Evolutionary conservation across 2,888 invertebrate genomes (phyloP).

Genomic region (Polydrusus cervinus): DNA sequence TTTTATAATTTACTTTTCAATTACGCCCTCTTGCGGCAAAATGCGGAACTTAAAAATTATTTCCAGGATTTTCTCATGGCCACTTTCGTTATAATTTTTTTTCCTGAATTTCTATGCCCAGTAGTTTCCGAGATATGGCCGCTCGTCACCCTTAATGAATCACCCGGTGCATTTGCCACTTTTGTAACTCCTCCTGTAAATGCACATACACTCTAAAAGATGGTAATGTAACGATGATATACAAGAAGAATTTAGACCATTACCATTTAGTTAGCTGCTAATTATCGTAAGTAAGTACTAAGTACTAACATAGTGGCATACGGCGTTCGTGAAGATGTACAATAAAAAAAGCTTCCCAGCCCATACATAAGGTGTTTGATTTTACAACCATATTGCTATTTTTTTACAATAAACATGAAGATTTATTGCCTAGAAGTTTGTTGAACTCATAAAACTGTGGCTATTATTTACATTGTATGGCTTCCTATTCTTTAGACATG

Average conservation of each 20-base stretch:
- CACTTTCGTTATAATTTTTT: too few relatives aligned
- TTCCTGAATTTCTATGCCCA: too few relatives aligned
- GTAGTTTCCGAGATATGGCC: too few relatives aligned
- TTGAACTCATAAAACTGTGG: constrained; percentile 37
- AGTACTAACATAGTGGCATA: constrained; percentile 13
- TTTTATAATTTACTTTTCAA: too few relatives aligned
- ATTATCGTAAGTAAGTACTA: constrained; percentile 24
- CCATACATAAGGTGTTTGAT: constrained; percentile 29
- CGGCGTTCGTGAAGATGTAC: not conserved
- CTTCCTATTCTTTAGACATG: constrained; percentile 29
- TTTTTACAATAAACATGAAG: constrained; percentile 29
- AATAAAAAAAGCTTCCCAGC: constrained; percentile 26
- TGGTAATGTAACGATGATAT: constrained; percentile 15
- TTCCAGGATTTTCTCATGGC: too few relatives aligned
- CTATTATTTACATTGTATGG: constrained; percentile 42
- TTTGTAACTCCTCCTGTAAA: constrained; percentile 16
- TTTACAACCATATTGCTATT: constrained; percentile 37
- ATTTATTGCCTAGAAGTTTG: constrained; percentile 41
- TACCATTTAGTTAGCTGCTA: constrained; percentile 2
- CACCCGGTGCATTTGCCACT: too few relatives aligned
- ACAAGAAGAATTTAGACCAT: constrained; percentile 25
- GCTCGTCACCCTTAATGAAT: too few relatives aligned
- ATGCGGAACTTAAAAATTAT: too few relatives aligned
- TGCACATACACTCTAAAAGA: constrained; percentile 1
- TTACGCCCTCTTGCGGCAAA: too few relatives aligned